Evolutionary conservation across 2,888 invertebrate genomes (phyloP), one percentile per base, ranked within the genome.

Genomic region (Strigamia transsilvanica): DNA sequence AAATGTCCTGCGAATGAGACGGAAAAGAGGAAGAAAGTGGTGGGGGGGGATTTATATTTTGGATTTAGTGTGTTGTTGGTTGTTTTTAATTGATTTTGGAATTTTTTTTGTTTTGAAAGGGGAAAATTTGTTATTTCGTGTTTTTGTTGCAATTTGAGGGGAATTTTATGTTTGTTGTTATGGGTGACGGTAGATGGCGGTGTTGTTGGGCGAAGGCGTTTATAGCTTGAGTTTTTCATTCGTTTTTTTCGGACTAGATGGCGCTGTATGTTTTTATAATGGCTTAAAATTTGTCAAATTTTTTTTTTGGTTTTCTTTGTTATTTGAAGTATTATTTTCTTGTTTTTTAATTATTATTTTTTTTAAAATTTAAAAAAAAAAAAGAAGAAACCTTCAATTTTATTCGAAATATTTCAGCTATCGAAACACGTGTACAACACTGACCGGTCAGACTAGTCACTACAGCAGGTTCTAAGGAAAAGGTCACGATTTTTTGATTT

Each of bases 361-460:
- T 2, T 27, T 27, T 27, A 27, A 27, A 27, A 27, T 2, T 27
- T 27, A 38, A 38, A 38, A 38, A 38, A 38, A 38, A 34, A 38
- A 38, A 38, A 38, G 6, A 38, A 6, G 0, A 38, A 46, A 61
- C 61, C 61, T 61, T 61, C 61, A 61, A 18, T 7, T 21, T 61
- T 23, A 61, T 23, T n/a, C 61, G 0, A 61, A 61, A 61, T 23
- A 61, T 61, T 61, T 61, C 61, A 21, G 23, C 23, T 23, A 61
- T 61, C 61, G 23, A 61, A 61, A 61, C 23, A 61, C 23, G 18
- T 23, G 61, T 18, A 61, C 61, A 61, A 23, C 23, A 61, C 61
- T 51, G 61, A 61, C 61, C 61, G 61, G 61, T 61, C 61, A 23
- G 61, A 61, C 61, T 23, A 61, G 61, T 46, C 46, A 61, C 61